Evolutionary conservation across 2,797 vertebrate genomes (phyloP).

Genomic region (Anabas testudineus): DNA sequence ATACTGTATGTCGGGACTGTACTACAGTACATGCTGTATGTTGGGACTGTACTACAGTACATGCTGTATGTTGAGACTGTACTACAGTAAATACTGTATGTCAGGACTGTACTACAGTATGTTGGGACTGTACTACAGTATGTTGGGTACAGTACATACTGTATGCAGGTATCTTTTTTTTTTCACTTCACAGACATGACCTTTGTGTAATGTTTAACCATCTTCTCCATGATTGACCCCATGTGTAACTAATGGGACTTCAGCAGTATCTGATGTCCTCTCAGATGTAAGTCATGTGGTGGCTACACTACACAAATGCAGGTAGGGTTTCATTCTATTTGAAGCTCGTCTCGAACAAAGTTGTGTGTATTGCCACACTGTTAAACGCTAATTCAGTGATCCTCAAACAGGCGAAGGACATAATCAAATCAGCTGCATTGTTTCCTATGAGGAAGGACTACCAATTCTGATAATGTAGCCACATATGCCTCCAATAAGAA

Average conservation of each 20-base stretch:
- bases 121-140: no score
- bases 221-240: background rate
- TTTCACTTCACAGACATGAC: background rate
- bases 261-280: slow-evolving; percentile 32
- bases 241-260: slow-evolving; percentile 36
- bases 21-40: no score
- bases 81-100: no score
- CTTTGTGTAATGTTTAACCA: slow-evolving; percentile 22
- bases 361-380: slow-evolving; percentile 33
- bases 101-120: no score
- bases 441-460: slow-evolving; percentile 60
- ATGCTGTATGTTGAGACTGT: no score
- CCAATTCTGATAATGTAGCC: slow-evolving; percentile 55
- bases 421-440: slow-evolving; percentile 53
- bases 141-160: no score
- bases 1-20: no score
- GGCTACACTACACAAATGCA: slow-evolving; percentile 32
- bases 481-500: slow-evolving; percentile 80
- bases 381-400: slow-evolving; percentile 54
- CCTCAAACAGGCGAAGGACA: slow-evolving; percentile 46
- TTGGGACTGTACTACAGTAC: no score
- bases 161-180: background rate
- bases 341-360: slow-evolving; percentile 49
- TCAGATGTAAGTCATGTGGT: slow-evolving; percentile 49
- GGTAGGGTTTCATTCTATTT: slow-evolving; percentile 56